These are phyloP conservation scores for Nebria ingens DNA, from an alignment of 1,140 invertebrate species.

Conservation along the genomic window DNA sequence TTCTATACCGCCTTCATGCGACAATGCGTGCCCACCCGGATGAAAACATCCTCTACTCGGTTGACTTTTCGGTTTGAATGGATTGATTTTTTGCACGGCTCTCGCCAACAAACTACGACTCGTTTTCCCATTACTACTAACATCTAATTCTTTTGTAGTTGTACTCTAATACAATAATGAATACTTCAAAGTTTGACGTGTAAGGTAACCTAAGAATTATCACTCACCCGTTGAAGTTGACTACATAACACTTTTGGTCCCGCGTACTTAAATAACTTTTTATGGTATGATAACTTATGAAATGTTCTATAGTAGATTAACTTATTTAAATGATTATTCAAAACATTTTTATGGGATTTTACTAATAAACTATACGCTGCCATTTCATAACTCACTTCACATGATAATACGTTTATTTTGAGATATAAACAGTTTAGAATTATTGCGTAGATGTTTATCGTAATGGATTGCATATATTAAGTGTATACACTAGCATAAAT, in stretches of 20 bases:
- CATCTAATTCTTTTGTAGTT: background rate
- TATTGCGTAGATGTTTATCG: too few relatives aligned
- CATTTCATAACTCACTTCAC: constrained; percentile 9
- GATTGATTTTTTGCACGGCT: constrained; percentile 13
- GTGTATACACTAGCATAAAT: too few relatives aligned
- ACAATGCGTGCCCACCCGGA: constrained; percentile 65
- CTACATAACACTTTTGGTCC: constrained; percentile 5
- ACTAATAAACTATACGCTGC: constrained; percentile 18
- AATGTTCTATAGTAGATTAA: constrained; percentile 11
- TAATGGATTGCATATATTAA: too few relatives aligned
- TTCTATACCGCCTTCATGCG: constrained; percentile 52
- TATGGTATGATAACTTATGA: constrained; percentile 4
- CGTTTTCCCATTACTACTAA: too few relatives aligned
- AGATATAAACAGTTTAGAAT: too few relatives aligned
- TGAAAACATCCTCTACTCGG: constrained; percentile 70
- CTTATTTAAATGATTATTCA: constrained; percentile 11
- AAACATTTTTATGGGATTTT: constrained; percentile 30
- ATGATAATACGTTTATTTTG: too few relatives aligned
- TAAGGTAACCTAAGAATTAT: constrained; percentile 14
- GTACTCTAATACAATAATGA: background rate
- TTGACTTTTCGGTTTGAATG: constrained; percentile 24
- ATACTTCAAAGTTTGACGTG: background rate
- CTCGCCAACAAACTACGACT: constrained; percentile 11
- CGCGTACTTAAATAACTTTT: constrained; percentile 10
- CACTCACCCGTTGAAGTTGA: constrained; percentile 13